Evolutionary conservation across 2,113 vertebrate genomes (phyloP), one percentile per base, ranked within the genome.

Genomic region (Grammomys dolichurus): DNA sequence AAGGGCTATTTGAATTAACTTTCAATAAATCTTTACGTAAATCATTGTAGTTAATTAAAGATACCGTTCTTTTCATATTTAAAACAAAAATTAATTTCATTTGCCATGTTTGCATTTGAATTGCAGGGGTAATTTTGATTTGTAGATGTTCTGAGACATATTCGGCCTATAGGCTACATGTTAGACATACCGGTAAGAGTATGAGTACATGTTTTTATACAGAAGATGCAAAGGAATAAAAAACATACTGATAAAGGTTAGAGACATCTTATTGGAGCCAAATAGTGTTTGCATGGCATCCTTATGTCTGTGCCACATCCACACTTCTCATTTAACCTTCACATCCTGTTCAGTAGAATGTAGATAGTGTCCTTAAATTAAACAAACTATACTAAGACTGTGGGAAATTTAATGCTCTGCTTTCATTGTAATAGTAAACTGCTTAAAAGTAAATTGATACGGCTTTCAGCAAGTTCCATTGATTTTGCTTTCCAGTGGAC

Each of bases 11-110:
- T 93, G 70, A 54, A 87, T 69, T 67, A 89, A 60, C 46, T 73
- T 81, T 56, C 16, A 85, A 43, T 77, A 33, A 1, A 75, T 26
- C 54, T 70, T 93, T 9, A 19, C 24, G 9, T n/a, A 60, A 65
- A 72, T 85, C 17, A 86, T 77, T 70, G n/a, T 63, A 90, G 87
- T 72, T 75, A 81, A 93, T 77, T 70, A 86, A 91, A 69, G 51
- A 11, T 7, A 51, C 46, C 78, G 3, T 31, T 46, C 17, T 36
- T 36, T 81, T 78, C 43, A 77, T 16, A 65, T 84, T 70, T 75
- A 46, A 82, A 95, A 90, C 46, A 17, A 70, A 65, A 82, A 89
- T 43, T 76, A 36, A 78, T 73, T 17, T 6, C n/a, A 65, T 12
- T 85, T 67, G 26, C 0, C 1, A 33, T 48, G 46, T 7, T 86